phyloP scores from a whole-genome alignment of 2,888 invertebrate genomes.

The Orthonevra nobilis region DNA sequence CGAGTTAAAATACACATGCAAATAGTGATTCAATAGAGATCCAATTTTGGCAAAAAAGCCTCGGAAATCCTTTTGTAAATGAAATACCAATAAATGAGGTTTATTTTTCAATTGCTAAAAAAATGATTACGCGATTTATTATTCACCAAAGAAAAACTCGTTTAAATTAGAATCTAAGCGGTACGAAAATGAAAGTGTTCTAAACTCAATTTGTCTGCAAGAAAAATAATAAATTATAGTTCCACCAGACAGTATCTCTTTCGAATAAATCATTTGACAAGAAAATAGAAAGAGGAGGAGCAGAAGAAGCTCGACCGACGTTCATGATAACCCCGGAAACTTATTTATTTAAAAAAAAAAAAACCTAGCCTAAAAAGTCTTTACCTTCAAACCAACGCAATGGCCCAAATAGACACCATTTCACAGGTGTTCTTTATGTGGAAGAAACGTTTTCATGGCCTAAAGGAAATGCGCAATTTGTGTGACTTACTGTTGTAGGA shows the following conservation, averaged over 20 bases:
- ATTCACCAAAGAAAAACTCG: no score
- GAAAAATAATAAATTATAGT: constrained; percentile 41
- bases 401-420: constrained; percentile 10
- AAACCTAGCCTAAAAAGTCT: constrained; percentile 1
- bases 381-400: constrained; percentile 4
- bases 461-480: constrained; percentile 8
- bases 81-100: no score
- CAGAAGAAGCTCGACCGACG: neutral
- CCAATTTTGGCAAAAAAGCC: no score
- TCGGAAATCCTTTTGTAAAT: no score
- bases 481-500: constrained; percentile 5
- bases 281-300: neutral
- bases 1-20: no score
- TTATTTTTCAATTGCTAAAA: no score
- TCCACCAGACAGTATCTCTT: constrained; percentile 38
- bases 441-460: constrained; percentile 17
- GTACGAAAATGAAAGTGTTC: no score
- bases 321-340: neutral
- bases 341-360: constrained; percentile 15
- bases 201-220: no score
- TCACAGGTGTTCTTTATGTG: constrained; percentile 32
- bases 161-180: no score
- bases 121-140: no score
- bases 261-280: constrained; percentile 45
- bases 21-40: no score